These are phyloP conservation scores for Heptranchias perlo DNA, from an alignment of 2,113 vertebrate genomes.

Conservation along the genomic window DNA sequence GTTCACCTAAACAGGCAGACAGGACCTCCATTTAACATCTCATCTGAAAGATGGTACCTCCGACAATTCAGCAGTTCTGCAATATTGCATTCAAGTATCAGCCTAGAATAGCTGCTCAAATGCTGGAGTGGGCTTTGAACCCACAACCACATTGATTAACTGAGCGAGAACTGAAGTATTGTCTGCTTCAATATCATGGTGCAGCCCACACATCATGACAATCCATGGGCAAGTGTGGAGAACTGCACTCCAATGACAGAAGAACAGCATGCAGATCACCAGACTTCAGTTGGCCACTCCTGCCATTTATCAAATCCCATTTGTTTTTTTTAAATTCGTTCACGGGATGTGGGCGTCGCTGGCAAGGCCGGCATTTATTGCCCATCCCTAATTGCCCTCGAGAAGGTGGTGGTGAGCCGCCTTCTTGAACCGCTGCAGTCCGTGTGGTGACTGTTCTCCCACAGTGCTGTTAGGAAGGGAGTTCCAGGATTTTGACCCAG, in stretches of 20 bases:
- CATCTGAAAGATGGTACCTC: not conserved
- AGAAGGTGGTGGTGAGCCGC: too few relatives aligned
- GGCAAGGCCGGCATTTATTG: too few relatives aligned
- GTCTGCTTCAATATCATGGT: not conserved
- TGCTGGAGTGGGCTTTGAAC: not conserved
- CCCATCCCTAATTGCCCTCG: too few relatives aligned
- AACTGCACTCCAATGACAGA: not conserved
- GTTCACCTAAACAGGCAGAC: not conserved
- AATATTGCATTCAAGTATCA: not conserved
- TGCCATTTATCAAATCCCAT: not conserved
- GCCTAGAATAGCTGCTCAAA: not conserved
- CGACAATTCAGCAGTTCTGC: not conserved
- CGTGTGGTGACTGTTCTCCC: too few relatives aligned
- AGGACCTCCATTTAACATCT: not conserved
- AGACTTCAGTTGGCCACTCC: not conserved
- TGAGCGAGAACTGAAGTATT: not conserved
- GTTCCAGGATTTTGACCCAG: too few relatives aligned
- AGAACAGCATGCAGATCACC: not conserved
- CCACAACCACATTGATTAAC: not conserved
- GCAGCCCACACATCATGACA: not conserved
- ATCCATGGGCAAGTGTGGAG: not conserved
- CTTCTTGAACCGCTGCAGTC: too few relatives aligned
- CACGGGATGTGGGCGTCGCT: too few relatives aligned
- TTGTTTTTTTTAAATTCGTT: too few relatives aligned
- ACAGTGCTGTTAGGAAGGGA: too few relatives aligned